Conservation (phyloP, 2,113 vertebrate genomes). For the Eudyptes chrysolophus region DNA sequence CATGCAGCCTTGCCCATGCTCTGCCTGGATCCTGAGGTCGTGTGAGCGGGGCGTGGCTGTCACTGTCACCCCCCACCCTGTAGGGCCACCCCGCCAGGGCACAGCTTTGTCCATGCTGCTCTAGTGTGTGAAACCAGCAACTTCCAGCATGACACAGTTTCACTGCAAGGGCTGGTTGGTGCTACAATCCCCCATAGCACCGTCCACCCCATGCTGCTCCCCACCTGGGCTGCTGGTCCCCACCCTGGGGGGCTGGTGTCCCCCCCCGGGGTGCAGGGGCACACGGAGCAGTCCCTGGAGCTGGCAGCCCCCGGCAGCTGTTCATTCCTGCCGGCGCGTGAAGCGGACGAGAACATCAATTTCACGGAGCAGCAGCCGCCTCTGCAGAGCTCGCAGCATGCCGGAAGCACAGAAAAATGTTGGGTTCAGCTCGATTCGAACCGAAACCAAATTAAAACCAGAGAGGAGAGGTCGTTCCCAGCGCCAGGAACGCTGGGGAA, state of each 20-base stretch:
- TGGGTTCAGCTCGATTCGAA: constrained; percentile 47
- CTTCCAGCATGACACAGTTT: rapidly evolving
- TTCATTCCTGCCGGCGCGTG: constrained; percentile 25
- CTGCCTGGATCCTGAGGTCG: rapidly evolving
- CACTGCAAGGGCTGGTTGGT: not conserved
- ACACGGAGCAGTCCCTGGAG: not conserved
- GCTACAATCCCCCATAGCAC: rapidly evolving
- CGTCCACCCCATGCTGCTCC: rapidly evolving
- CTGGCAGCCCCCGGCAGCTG: constrained; percentile 29
- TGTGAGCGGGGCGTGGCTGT: not conserved
- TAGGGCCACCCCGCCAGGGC: rapidly evolving
- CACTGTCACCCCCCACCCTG: rapidly evolving
- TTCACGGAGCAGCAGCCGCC: constrained; percentile 52
- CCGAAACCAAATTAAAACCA: constrained; percentile 41
- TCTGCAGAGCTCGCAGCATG: not conserved
- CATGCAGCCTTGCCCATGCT: not conserved
- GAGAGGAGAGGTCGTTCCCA: not conserved
- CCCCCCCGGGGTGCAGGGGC: not conserved
- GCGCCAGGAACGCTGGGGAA: not conserved
- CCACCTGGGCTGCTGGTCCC: not conserved
- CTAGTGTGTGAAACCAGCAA: rapidly evolving
- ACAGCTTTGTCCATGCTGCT: not conserved
- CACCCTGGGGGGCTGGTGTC: not conserved
- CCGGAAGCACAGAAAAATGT: constrained; percentile 45
- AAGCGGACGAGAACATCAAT: constrained; percentile 55